Evolutionary conservation across 1,140 invertebrate genomes (phyloP).

Genomic region (Watersipora subatra): DNA sequence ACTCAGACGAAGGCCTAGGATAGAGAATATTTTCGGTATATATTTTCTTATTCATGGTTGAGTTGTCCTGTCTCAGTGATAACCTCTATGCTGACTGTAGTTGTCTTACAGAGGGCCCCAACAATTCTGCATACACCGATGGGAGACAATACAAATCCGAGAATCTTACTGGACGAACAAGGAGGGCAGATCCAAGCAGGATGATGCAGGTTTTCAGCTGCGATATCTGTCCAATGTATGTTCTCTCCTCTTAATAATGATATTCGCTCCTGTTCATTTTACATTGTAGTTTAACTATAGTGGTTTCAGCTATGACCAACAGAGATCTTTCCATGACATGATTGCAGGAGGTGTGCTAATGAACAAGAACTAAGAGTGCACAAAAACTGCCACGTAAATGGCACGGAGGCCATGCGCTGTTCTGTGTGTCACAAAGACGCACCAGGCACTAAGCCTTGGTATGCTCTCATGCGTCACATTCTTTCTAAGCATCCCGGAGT

Average conservation of each 20-base stretch:
- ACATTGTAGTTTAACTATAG: too few relatives aligned
- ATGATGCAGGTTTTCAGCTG: background rate
- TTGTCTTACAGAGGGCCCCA: background rate
- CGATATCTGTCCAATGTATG: background rate
- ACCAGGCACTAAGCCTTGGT: background rate
- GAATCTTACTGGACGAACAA: background rate
- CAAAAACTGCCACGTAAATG: background rate
- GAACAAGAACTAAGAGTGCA: background rate
- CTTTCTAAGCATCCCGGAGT: background rate
- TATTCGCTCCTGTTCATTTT: too few relatives aligned
- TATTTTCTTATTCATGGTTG: background rate
- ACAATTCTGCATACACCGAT: background rate
- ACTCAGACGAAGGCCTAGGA: background rate
- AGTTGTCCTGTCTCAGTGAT: background rate
- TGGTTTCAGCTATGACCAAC: too few relatives aligned
- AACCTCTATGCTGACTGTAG: too few relatives aligned
- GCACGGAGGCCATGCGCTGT: background rate
- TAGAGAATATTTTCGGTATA: background rate
- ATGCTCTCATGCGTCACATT: background rate
- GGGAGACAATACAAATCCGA: background rate
- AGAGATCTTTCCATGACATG: too few relatives aligned
- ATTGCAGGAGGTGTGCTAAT: background rate
- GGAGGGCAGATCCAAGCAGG: background rate
- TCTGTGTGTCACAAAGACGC: background rate
- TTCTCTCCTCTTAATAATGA: too few relatives aligned